Percentiles rank a stretch among this genome's conserved stretches.
Evolutionary conservation across 92 coral and sea anemone genomes (phyloP).

Genomic region (Zoanthus sansibaricus): DNA sequence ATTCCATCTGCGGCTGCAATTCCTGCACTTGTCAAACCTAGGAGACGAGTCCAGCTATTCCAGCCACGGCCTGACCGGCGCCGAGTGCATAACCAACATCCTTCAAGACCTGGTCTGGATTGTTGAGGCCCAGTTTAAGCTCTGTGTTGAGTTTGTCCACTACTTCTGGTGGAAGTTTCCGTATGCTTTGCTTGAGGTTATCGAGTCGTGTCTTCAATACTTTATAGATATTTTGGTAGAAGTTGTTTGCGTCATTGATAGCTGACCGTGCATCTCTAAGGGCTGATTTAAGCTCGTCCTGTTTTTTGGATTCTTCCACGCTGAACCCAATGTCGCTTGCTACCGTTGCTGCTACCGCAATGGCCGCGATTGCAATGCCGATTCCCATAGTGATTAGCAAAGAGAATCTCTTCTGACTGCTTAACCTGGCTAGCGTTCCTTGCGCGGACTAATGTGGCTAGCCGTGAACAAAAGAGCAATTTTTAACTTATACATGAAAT

Average conservation of each 20-base stretch:
- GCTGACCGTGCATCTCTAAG: constrained; percentile 57
- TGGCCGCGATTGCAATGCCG: constrained; percentile 67
- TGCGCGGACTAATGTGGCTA: neutral
- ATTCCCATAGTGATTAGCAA: constrained; percentile 55
- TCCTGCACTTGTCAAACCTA: constrained; percentile 63
- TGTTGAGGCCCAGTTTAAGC: constrained; percentile 49
- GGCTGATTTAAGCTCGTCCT: constrained; percentile 59
- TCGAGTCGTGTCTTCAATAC: constrained; percentile 73
- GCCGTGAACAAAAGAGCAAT: neutral
- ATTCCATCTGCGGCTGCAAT: constrained; percentile 71
- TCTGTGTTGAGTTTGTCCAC: constrained; percentile 67
- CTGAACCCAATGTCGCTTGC: constrained; percentile 59
- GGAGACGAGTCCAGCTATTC: constrained; percentile 61
- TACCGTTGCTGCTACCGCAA: constrained; percentile 63
- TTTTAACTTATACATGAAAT: too few species aligned
- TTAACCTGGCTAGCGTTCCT: neutral
- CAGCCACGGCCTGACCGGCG: constrained; percentile 46
- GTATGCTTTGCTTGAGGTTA: constrained; percentile 75
- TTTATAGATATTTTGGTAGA: constrained; percentile 69
- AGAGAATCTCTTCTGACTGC: neutral
- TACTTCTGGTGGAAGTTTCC: constrained; percentile 69
- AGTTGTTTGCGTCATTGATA: constrained; percentile 68
- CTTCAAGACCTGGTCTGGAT: constrained; percentile 64
- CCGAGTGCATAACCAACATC: constrained; percentile 57
- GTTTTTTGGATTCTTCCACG: constrained; percentile 61